phyloP scores from a whole-genome alignment of 1,140 invertebrate species.

The Zaprionus tsacasi region DNA sequence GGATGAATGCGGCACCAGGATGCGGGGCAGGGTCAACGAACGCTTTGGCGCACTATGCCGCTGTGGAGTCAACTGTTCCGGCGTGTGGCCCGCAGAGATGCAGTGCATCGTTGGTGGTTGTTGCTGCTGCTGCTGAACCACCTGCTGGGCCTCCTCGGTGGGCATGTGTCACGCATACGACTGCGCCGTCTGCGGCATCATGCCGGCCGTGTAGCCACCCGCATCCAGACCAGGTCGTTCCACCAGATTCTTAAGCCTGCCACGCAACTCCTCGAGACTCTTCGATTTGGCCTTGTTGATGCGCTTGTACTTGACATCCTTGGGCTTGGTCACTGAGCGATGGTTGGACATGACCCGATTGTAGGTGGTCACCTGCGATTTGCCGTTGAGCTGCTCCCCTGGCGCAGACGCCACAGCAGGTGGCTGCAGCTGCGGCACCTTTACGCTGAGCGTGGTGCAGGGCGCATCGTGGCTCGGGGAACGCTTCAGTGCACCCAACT shows the following conservation, averaged over 20 bases:
- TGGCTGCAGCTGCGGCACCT: conserved; percentile 67
- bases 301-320: conserved; percentile 95
- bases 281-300: conserved; percentile 96
- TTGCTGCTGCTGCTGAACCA: not conserved
- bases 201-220: conserved; percentile 55
- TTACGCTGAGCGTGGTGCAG: conserved; percentile 67
- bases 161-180: conserved; percentile 82
- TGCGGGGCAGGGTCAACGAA: conserved; percentile 73
- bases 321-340: conserved; percentile 94
- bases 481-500: conserved; percentile 60
- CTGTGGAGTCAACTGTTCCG: conserved; percentile 30
- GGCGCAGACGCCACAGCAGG: conserved; percentile 2
- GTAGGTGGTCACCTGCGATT: conserved; percentile 90
- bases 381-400: conserved; percentile 53
- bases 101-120: not conserved
- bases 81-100: conserved; percentile 25
- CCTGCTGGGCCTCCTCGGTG: conserved; percentile 13
- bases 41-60: conserved; percentile 68
- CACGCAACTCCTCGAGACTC: conserved; percentile 92
- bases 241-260: conserved; percentile 92
- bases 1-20: conserved; percentile 63
- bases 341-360: conserved; percentile 96
- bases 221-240: conserved; percentile 86
- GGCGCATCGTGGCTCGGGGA: conserved; percentile 70
- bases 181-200: conserved; percentile 79